Evolutionary conservation across 2,113 vertebrate genomes (phyloP).

Genomic region (Silurus meridionalis): DNA sequence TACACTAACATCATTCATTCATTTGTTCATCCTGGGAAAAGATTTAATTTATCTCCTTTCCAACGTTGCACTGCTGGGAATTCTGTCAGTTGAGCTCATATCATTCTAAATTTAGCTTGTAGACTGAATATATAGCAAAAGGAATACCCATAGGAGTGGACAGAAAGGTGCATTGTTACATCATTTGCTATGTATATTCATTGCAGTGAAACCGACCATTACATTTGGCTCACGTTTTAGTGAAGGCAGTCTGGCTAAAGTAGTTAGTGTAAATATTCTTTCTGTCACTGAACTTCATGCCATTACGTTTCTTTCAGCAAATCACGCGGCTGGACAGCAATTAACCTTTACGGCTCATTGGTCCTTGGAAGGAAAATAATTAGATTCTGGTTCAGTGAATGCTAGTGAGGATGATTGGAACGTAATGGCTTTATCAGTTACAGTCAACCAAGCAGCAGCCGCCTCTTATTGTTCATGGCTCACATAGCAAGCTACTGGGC

Average conservation of each 20-base stretch:
- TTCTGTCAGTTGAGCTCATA: not conserved
- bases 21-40: not conserved
- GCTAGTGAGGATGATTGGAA: constrained; percentile 38
- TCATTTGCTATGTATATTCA: not conserved
- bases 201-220: not conserved
- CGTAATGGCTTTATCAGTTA: constrained; percentile 48
- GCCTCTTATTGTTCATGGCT: constrained; percentile 33
- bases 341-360: constrained; percentile 74
- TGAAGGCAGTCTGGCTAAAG: not conserved
- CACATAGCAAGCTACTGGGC: constrained; percentile 20
- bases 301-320: constrained; percentile 66
- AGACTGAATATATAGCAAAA: not conserved
- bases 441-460: constrained; percentile 43
- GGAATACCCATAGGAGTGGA: not conserved
- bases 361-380: constrained; percentile 71
- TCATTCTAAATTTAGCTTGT: not conserved
- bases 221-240: not conserved
- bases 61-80: not conserved
- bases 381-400: constrained; percentile 58
- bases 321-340: constrained; percentile 70
- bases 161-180: not conserved
- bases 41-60: not conserved
- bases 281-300: constrained; percentile 45
- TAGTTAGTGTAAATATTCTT: constrained; percentile 21
- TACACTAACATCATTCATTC: not conserved